Conservation (phyloP, 2,113 vertebrate species). For the Labrus mixtus region DNA sequence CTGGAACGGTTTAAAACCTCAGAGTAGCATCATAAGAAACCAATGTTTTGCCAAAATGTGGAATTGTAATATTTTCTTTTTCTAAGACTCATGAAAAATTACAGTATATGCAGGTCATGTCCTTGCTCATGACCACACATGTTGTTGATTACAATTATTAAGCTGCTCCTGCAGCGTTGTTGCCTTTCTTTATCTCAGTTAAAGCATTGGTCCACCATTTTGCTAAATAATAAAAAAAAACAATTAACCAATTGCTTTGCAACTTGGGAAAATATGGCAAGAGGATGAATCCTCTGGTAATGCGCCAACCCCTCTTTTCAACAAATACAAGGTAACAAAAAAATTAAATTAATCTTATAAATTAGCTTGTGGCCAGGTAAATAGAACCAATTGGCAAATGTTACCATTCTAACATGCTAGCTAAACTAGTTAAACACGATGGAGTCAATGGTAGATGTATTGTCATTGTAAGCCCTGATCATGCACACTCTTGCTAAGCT, state of each 20-base stretch:
- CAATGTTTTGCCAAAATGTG: conserved; percentile 28
- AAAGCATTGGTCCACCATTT: background rate
- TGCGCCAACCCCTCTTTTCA: too few species aligned
- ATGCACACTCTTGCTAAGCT: too few species aligned
- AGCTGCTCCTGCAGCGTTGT: background rate
- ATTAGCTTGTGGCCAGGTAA: too few species aligned
- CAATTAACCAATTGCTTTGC: too few species aligned
- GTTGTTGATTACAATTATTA: background rate
- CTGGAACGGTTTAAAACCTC: conserved; percentile 61
- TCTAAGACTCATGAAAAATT: conserved; percentile 6
- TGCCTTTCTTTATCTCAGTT: too few species aligned
- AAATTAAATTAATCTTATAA: too few species aligned
- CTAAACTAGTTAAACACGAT: background rate
- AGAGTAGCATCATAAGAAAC: conserved; percentile 45
- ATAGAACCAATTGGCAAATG: background rate
- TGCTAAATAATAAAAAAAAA: too few species aligned
- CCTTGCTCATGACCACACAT: conserved; percentile 5
- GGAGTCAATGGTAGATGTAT: too few species aligned
- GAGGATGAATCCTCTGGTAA: too few species aligned
- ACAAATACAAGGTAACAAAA: too few species aligned
- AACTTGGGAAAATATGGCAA: too few species aligned
- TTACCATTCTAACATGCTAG: background rate
- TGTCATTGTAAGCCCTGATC: too few species aligned
- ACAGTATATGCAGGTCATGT: background rate
- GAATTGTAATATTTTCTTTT: conserved; percentile 29